phyloP scores from a whole-genome alignment of 2,888 invertebrate genomes.

The Sussaba pulchella region DNA sequence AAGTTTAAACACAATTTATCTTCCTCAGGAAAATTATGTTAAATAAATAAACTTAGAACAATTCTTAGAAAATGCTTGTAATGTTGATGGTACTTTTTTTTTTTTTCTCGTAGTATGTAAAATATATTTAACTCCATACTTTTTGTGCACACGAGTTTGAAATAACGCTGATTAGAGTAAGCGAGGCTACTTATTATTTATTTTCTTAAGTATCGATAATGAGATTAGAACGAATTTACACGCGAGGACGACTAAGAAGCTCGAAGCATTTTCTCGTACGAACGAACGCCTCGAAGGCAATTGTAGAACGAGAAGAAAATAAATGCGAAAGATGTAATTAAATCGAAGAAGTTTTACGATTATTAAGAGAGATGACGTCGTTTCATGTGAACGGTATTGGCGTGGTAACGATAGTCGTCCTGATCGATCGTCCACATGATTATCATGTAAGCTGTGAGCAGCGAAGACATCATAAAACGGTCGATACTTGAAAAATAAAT shows the following conservation, averaged over 20 bases:
- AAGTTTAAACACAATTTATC: conserved; percentile 43
- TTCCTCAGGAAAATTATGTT: conserved; percentile 3
- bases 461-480: conserved; percentile 85
- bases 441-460: conserved; percentile 87
- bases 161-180: conserved; percentile 2
- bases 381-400: conserved; percentile 85
- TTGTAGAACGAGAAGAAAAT: conserved; percentile 23
- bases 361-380: conserved; percentile 82
- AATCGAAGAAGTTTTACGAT: not conserved
- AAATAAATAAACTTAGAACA: conserved; percentile 53
- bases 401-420: conserved; percentile 86
- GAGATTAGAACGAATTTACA: conserved; percentile 25
- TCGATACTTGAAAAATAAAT: conserved; percentile 83
- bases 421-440: conserved; percentile 87
- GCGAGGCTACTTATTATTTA: conserved; percentile 36
- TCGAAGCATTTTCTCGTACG: conserved; percentile 6
- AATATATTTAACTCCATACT: not conserved
- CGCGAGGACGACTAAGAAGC: conserved; percentile 48
- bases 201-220: conserved; percentile 7
- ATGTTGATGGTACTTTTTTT: conserved; percentile 19
- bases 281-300: not conserved
- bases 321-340: conserved; percentile 26
- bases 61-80: not conserved
- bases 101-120: not conserved
- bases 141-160: not conserved